Base-by-base conservation (phyloP, 2,888 invertebrate species). In the Amphipoea oculea region DNA sequence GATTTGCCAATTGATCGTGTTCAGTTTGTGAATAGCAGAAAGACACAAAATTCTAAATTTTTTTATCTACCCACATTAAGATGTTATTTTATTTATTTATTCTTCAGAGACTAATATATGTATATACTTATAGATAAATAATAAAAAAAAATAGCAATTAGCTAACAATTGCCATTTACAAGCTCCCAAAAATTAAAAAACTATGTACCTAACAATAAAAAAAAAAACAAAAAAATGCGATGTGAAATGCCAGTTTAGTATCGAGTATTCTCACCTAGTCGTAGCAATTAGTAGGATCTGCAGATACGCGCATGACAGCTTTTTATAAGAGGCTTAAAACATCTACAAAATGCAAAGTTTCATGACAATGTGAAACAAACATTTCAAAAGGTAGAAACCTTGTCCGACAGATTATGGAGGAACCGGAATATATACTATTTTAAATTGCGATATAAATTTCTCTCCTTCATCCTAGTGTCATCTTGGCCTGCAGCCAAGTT, bases 401-500 rank as follows among this genome's bases (percentile, higher is more conserved):
- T 29, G 23, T 23, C 57, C 57, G 57, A 20, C 57, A 57, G 9
- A 79, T 57, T 29, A 76, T 45, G 0, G 9, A 51, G n/a, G 14
- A 40, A 40, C 23, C 40, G 70, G 40, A 81, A 83, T 62, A 82
- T 54, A 63, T 48, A 48, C 20, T 29, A 65, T 23, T 60, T 14
- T 67, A 62, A 65, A 85, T 60, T 74, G 36, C 23, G 23, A 63
- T 63, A 12, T 67, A 45, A 82, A 71, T 75, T 68, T 42, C 11
- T 82, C 29, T 77, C 63, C 76, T 83, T 63, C 48, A 74, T 72
- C 62, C 57, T 79, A 14, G 65, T 79, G 83, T 57, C 62, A 73
- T 69, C 66, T 83, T 85, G 85, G 85, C 76, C 12, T 6, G 54
- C n/a, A 54, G 76, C 85, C 85, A 85, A 83, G 86, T 75, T 85